These are phyloP conservation scores for Serrognathus titanus DNA, from an alignment of 2,888 invertebrate species.

Conservation along the genomic window DNA sequence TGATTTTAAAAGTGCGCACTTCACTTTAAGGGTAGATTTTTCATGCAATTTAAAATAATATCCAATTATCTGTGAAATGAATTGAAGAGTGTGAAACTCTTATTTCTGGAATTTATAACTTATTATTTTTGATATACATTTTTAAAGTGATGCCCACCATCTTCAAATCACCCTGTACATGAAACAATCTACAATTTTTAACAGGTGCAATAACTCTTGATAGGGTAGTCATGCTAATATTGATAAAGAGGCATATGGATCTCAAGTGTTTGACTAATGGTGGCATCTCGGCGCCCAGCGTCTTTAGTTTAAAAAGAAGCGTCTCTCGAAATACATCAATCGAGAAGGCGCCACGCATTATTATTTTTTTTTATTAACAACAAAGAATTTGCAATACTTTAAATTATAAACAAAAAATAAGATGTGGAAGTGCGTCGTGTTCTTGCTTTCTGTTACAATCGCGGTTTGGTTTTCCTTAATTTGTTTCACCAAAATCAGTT, in stretches of 20 bases:
- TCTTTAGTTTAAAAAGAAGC: conserved; percentile 27
- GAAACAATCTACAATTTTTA: conserved; percentile 4
- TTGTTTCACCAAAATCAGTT: conserved; percentile 24
- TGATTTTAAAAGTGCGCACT: too few relatives aligned
- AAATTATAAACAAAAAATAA: not conserved
- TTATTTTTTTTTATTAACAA: too few relatives aligned
- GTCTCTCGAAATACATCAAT: not conserved
- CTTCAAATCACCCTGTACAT: not conserved
- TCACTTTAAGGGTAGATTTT: too few relatives aligned
- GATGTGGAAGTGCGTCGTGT: conserved; percentile 15
- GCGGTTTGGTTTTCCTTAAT: conserved; percentile 30
- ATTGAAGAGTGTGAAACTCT: too few relatives aligned
- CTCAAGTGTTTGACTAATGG: conserved; percentile 38
- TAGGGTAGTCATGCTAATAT: conserved; percentile 5
- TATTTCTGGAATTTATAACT: too few relatives aligned
- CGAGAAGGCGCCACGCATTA: too few relatives aligned
- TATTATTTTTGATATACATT: too few relatives aligned
- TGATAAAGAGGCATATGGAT: conserved; percentile 36
- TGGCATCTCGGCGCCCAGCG: conserved; percentile 35
- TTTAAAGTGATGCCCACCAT: too few relatives aligned
- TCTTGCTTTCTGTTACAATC: conserved; percentile 27
- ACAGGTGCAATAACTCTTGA: conserved; percentile 12
- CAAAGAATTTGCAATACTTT: not conserved
- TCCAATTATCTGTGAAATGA: too few relatives aligned
- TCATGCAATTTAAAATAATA: too few relatives aligned